These are phyloP conservation scores for Delphinapterus leucas DNA, from an alignment of 2,113 vertebrate genomes.

Conservation along the genomic window DNA sequence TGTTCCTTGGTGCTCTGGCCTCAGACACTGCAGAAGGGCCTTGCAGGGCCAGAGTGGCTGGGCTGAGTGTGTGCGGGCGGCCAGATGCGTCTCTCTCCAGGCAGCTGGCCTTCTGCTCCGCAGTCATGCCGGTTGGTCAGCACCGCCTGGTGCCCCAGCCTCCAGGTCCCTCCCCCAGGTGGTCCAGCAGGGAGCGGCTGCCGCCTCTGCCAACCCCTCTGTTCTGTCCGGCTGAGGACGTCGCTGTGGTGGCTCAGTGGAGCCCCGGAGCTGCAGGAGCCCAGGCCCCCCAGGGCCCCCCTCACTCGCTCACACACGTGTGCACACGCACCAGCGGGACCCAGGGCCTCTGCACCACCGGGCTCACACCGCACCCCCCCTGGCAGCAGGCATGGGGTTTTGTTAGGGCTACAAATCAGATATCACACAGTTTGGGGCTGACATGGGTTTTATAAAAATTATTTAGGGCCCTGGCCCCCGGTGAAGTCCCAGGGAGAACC, in stretches of 20 bases:
- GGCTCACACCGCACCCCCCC: neutral
- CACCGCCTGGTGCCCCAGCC: too few species aligned
- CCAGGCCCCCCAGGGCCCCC: neutral
- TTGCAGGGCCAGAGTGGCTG: neutral
- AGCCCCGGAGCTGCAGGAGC: neutral
- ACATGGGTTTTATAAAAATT: constrained; percentile 59
- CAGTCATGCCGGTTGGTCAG: neutral
- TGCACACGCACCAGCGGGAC: neutral
- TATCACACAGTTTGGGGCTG: constrained; percentile 47
- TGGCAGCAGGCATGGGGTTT: constrained; percentile 52
- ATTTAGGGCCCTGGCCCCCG: constrained; percentile 49
- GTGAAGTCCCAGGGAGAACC: constrained; percentile 12
- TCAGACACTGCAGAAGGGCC: neutral
- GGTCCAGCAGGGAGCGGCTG: too few species aligned
- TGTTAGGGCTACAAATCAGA: constrained; percentile 75
- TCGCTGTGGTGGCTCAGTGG: neutral
- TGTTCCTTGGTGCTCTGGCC: fast-evolving
- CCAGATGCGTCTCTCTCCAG: fast-evolving
- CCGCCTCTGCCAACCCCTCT: too few species aligned
- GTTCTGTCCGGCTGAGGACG: neutral
- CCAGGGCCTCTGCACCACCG: neutral
- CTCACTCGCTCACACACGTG: neutral
- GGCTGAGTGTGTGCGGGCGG: neutral
- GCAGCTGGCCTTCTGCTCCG: too few species aligned
- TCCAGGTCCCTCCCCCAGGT: neutral